Evolutionary conservation across 2,888 invertebrate genomes (phyloP).

Genomic region (Athalia circularis): DNA sequence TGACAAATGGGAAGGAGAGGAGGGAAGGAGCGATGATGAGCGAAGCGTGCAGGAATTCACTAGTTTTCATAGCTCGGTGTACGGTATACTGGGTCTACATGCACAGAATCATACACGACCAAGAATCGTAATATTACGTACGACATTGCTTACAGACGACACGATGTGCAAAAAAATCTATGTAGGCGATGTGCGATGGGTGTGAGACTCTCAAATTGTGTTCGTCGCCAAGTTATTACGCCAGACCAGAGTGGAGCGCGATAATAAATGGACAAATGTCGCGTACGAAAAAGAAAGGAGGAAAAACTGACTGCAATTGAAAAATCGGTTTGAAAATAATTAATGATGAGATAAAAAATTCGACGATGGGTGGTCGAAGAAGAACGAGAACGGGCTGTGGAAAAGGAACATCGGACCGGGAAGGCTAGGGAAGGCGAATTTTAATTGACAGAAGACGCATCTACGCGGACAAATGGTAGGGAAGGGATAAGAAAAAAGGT

Average conservation of each 20-base stretch:
- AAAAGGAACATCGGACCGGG: conserved; percentile 12
- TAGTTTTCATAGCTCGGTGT: not conserved
- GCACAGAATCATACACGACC: not conserved
- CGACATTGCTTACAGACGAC: too few species aligned
- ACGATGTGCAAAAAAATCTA: too few species aligned
- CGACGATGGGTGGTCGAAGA: not conserved
- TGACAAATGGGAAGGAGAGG: not conserved
- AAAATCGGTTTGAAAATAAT: too few species aligned
- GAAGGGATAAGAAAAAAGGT: conserved; percentile 36
- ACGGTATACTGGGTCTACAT: not conserved
- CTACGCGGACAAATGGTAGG: conserved; percentile 30
- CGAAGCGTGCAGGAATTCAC: conserved; percentile 20
- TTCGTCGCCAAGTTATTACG: too few species aligned
- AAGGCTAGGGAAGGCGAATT: conserved; percentile 34
- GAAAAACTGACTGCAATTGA: too few species aligned
- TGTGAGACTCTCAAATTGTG: too few species aligned
- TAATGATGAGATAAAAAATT: not conserved
- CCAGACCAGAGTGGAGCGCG: too few species aligned
- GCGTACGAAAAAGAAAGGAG: too few species aligned
- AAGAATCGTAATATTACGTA: too few species aligned
- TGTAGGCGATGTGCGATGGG: too few species aligned
- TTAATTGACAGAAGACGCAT: conserved; percentile 17
- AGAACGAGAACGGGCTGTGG: conserved; percentile 29
- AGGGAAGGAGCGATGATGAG: too few species aligned
- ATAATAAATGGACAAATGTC: too few species aligned